These are phyloP conservation scores for Sterna hirundo DNA, from an alignment of 2,113 vertebrate species.

Conservation along the genomic window DNA sequence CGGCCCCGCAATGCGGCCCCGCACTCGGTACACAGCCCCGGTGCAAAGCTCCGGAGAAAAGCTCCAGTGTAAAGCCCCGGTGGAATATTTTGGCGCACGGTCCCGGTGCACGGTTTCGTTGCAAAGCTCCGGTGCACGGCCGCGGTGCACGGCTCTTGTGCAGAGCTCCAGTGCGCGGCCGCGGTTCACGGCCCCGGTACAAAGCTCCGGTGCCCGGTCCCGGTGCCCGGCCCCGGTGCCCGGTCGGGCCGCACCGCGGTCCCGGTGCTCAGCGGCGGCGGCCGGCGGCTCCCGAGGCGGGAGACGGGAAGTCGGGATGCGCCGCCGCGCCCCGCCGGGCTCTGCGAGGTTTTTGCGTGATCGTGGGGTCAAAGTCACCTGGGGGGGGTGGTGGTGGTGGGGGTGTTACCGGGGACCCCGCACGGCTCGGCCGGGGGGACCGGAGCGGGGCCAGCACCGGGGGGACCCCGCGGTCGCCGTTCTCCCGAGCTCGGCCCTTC, in stretches of 20 bases:
- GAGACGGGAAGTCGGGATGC: neutral
- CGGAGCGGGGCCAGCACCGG: neutral
- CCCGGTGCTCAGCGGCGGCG: neutral
- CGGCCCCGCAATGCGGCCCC: slow-evolving; percentile 34
- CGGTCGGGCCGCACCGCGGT: neutral
- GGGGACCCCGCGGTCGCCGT: neutral
- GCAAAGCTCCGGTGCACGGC: neutral
- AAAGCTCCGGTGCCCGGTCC: neutral
- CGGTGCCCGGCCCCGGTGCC: neutral
- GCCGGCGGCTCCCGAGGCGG: neutral
- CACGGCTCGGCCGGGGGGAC: neutral
- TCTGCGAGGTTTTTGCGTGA: neutral
- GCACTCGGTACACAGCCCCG: neutral
- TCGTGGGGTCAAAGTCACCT: neutral
- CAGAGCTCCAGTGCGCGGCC: neutral
- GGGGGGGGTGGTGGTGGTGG: accelerated
- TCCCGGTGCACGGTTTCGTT: neutral
- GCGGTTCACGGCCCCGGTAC: too few species aligned
- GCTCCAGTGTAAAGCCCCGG: neutral
- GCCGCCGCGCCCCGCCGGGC: neutral
- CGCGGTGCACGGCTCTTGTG: neutral
- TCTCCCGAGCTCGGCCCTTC: neutral
- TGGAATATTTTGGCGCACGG: neutral
- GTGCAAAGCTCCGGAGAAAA: neutral
- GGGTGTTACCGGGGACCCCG: neutral